Conservation (phyloP, 2,888 invertebrate species). For the Criorhina ranunculi region DNA sequence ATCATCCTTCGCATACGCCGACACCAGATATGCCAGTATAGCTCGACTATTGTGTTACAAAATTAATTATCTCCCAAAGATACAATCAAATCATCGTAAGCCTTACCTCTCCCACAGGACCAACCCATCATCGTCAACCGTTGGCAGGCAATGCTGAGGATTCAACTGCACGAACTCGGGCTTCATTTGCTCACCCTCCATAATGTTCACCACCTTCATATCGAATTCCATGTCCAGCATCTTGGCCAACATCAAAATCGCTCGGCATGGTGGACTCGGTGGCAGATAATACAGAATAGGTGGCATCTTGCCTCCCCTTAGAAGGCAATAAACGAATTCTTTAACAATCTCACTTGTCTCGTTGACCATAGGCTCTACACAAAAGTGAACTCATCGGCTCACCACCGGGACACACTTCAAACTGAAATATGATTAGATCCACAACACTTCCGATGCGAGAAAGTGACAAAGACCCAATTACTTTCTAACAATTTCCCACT, state of each 20-base stretch:
- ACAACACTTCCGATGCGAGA: slow-evolving; percentile 8
- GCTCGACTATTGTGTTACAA: slow-evolving; percentile 82
- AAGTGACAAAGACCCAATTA: slow-evolving; percentile 51
- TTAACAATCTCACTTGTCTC: slow-evolving; percentile 83
- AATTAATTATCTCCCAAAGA: slow-evolving; percentile 29
- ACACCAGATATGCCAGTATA: slow-evolving; percentile 87
- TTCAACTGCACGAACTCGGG: slow-evolving; percentile 86
- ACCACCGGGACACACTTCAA: slow-evolving; percentile 38
- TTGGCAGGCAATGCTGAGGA: slow-evolving; percentile 86
- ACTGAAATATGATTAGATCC: slow-evolving; percentile 39
- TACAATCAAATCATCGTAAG: slow-evolving; percentile 2
- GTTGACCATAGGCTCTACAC: slow-evolving; percentile 78
- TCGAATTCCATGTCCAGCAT: slow-evolving; percentile 87
- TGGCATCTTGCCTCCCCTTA: slow-evolving; percentile 84
- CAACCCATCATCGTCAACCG: slow-evolving; percentile 86
- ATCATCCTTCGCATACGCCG: slow-evolving; percentile 87
- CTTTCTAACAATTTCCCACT: slow-evolving; percentile 34
- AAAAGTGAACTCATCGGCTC: slow-evolving; percentile 64
- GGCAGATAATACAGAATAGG: slow-evolving; percentile 86
- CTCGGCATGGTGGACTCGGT: slow-evolving; percentile 87
- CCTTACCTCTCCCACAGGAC: slow-evolving; percentile 85
- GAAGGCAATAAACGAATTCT: slow-evolving; percentile 84
- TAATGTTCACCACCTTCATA: slow-evolving; percentile 86
- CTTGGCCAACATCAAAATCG: slow-evolving; percentile 86
- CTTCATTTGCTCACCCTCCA: slow-evolving; percentile 86